A percentile compares a stretch with the other conserved stretches of the same genome.
Evolutionary conservation across 2,797 vertebrate species (phyloP).

Genomic region (Choloepus didactylus): DNA sequence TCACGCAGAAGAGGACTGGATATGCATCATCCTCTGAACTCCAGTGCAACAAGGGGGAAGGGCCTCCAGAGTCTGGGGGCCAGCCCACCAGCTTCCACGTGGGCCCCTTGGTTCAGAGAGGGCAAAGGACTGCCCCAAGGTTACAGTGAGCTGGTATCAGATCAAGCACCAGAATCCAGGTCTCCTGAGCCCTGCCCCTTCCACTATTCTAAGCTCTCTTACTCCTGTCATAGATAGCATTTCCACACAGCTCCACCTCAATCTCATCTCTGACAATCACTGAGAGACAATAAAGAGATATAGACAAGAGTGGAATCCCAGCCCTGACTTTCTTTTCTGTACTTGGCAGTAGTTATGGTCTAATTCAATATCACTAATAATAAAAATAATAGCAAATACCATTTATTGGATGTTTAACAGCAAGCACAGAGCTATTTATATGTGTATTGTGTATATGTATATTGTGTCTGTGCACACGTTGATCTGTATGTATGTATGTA

Average conservation of each 20-base stretch:
- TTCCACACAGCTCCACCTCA: neutral
- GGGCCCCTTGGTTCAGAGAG: neutral
- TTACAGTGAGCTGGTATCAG: neutral
- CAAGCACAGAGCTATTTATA: neutral
- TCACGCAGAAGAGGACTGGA: neutral
- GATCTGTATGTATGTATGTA: too few species aligned
- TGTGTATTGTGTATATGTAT: neutral
- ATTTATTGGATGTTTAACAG: neutral
- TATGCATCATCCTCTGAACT: neutral
- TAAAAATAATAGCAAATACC: neutral
- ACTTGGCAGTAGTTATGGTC: neutral
- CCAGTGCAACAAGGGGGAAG: neutral
- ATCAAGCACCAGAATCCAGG: neutral
- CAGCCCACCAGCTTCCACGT: neutral
- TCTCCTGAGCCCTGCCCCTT: neutral
- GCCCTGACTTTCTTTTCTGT: neutral
- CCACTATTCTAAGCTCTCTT: rapidly evolving
- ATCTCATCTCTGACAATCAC: neutral
- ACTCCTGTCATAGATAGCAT: neutral
- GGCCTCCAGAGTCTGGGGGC: neutral
- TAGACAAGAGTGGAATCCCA: neutral
- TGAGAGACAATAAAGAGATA: neutral
- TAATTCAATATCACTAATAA: neutral
- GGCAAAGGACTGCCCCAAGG: too few species aligned
- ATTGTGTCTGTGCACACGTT: neutral